Conservation (phyloP, 2,888 invertebrate species). For the Hololepta plana region DNA sequence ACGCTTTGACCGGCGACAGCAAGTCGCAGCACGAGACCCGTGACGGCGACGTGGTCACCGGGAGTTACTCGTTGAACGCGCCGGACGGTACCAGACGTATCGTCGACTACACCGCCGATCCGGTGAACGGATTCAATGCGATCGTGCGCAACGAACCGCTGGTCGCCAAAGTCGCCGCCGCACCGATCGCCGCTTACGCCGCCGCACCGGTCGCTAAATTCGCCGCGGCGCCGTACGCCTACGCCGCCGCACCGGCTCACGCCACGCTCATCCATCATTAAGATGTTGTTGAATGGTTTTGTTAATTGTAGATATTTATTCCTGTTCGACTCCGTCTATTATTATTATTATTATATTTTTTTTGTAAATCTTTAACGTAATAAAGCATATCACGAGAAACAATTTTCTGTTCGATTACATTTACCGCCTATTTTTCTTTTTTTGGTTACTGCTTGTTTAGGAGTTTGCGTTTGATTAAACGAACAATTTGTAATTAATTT, state of each 20-base stretch:
- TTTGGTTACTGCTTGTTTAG: no score
- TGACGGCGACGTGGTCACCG: constrained; percentile 35
- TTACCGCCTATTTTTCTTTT: no score
- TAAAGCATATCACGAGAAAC: no score
- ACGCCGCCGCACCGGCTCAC: constrained; percentile 14
- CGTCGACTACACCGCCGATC: constrained; percentile 38
- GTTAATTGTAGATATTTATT: no score
- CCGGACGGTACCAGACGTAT: constrained; percentile 35
- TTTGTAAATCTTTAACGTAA: no score
- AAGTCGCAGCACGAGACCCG: constrained; percentile 36
- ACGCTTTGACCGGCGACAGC: constrained; percentile 33
- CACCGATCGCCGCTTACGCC: constrained; percentile 2
- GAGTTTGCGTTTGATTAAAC: no score
- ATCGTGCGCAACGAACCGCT: constrained; percentile 33
- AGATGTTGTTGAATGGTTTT: no score
- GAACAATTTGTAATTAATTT: no score
- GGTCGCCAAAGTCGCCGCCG: constrained; percentile 7
- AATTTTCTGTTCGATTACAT: no score
- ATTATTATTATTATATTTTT: no score
- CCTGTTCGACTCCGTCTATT: no score
- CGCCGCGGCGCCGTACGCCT: constrained; percentile 16
- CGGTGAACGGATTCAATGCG: constrained; percentile 38
- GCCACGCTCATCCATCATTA: no score
- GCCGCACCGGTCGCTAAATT: constrained; percentile 5
- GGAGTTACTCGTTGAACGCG: constrained; percentile 34